Evolutionary conservation across 2,113 vertebrate species (phyloP), one percentile per base, ranked within the genome.

Genomic region (Ptyas mucosa): DNA sequence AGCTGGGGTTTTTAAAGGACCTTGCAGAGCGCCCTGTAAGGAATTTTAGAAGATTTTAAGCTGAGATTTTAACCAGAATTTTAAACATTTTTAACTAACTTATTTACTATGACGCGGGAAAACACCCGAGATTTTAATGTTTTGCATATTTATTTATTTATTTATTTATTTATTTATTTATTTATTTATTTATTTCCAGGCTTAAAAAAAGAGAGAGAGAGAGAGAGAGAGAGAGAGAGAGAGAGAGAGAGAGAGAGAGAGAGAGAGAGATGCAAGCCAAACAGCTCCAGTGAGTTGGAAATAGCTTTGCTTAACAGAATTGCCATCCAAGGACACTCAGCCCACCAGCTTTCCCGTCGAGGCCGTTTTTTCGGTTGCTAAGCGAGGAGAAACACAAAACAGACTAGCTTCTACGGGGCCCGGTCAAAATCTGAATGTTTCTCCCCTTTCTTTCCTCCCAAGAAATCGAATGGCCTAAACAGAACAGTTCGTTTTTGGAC

Each of bases 311-410:
- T 96, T 12, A 61, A 61, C 24, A 51, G 61, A 88, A 95, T 53
- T 86, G 93, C 89, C 75, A 95, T 95, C 96, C 96, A 95, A 64
- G 93, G 92, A 95, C 91, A 92, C 95, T 93, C 93, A 8, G 94
- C 64, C 91, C 0, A 61, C 64, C 88, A 93, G 89, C 95, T 94
- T 93, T 95, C 95, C 95, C 94, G 92, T 94, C 93, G 91, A 92
- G 93, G 95, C 87, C 95, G 94, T 91, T 95, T 58, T 46, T 91
- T 95, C 0, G 85, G 96, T 97, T 97, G 97, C 98, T 94, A 94
- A 96, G 97, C 97, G 94, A 97, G 95, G 3, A 90, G n/a, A 64
- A 92, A 92, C 95, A 96, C 96, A 96, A 97, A 97, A 97, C 97
- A 97, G 86, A 91, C 92, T 95, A 39, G 87, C 91, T 94, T 95